Percentiles rank a stretch among this genome's conserved stretches.
Evolutionary conservation across 2,888 invertebrate species (phyloP).

Genomic region (Ichneumon xanthorius): DNA sequence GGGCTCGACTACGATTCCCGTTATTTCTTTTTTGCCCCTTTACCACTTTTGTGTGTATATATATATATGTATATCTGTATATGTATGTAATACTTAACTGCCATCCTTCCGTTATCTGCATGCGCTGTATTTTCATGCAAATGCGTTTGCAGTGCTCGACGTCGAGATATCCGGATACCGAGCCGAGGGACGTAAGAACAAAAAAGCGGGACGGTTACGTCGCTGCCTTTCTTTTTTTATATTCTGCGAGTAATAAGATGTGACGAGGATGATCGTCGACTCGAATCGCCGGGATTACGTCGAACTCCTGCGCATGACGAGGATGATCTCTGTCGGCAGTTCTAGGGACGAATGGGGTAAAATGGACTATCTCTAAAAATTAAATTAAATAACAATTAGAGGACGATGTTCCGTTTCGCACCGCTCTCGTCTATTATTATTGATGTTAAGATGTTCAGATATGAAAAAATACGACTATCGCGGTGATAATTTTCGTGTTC

Average conservation of each 20-base stretch:
- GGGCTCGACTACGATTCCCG: slow-evolving; percentile 32
- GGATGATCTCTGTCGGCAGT: background rate
- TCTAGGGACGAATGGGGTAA: background rate
- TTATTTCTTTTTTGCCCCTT: slow-evolving; percentile 16
- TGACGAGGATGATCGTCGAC: slow-evolving; percentile 46
- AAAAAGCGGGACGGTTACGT: slow-evolving; percentile 10
- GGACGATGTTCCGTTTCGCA: background rate
- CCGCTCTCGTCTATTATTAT: background rate
- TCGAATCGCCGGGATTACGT: slow-evolving; percentile 26
- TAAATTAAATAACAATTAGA: background rate
- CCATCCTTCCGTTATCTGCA: slow-evolving; percentile 1
- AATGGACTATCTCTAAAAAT: background rate
- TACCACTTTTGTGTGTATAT: background rate
- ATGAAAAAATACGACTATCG: background rate
- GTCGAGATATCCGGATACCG: slow-evolving; percentile 45
- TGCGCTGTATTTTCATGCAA: slow-evolving; percentile 60
- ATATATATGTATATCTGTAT: background rate
- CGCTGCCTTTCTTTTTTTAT: slow-evolving; percentile 14
- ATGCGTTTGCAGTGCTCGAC: slow-evolving; percentile 49
- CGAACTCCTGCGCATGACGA: background rate
- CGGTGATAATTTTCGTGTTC: background rate
- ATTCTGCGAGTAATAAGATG: slow-evolving; percentile 35
- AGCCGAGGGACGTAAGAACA: background rate
- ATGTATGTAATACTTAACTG: background rate
- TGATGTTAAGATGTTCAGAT: background rate